Evolutionary conservation across 2,797 vertebrate genomes (phyloP), one percentile per base, ranked within the genome.

Genomic region (Benthosema pterotum): DNA sequence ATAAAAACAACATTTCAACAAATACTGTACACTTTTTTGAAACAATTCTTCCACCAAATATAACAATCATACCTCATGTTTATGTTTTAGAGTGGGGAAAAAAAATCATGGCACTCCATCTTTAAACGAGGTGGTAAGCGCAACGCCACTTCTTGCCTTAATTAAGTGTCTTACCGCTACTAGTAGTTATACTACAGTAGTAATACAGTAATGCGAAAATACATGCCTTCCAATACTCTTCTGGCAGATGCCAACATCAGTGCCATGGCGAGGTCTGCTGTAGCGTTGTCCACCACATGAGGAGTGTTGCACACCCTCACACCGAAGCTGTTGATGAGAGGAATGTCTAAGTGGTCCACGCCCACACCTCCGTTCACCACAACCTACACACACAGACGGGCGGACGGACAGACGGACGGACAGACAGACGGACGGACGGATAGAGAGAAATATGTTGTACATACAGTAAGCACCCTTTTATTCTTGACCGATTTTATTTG

Each of bases 281-380:
- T 94, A 65, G 91, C 83, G 42, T 69, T 91, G 68, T 90, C 88
- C 28, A 94, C 90, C 2, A 77, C 65, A 17, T 83, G 71, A 0
- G 92, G 93, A 9, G 91, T 94, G 73, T 90, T 92, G 57, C 88
- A 76, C 25, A 92, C 80, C 69, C 91, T 93, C 51, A 94, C 90
- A 4, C 91, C 91, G 62, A 85, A 90, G 53, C 89, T 86, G 55
- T 79, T 85, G 42, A 94, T 79, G 49, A 94, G 74, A 0, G 85
- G 81, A 78, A 93, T 71, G 53, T 95, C 88, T 57, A 94, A 55
- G 65, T 94, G 93, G 66, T 94, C 91, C 55, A 93, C 73, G 43
- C 93, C 93, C 4, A 80, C 93, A 1, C 94, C 93, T 42, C 74
- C 42, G 19, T 47, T 92, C 57, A 88, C 91, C 46, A 95, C 79